A percentile compares a stretch with the other conserved stretches of the same genome.
Conservation (phyloP, 2,888 invertebrate genomes). For the Parasteatoda lunata region DNA sequence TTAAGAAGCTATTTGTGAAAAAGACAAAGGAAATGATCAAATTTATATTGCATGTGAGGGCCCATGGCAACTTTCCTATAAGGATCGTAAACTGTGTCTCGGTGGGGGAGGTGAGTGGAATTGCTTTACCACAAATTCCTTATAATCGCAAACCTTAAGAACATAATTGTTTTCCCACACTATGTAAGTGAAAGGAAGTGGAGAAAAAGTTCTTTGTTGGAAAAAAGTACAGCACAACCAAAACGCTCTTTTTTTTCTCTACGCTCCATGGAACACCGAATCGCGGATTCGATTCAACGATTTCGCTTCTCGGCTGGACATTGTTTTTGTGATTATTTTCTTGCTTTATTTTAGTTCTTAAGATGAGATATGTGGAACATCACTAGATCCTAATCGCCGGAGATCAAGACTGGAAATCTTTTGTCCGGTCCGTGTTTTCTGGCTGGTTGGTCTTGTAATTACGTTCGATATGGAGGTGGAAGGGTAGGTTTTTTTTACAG, state of each 20-base stretch:
- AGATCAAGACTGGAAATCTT: neutral
- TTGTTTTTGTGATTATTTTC: neutral
- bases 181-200: neutral
- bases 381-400: neutral
- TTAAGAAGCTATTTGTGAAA: too few species aligned
- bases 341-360: neutral
- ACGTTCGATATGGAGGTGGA: neutral
- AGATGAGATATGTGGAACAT: neutral
- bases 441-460: neutral
- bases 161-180: conserved; percentile 2
- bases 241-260: neutral
- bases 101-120: too few species aligned
- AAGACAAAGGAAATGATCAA: too few species aligned
- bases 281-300: neutral
- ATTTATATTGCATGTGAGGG: too few species aligned
- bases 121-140: neutral
- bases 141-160: neutral
- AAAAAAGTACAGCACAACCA: neutral
- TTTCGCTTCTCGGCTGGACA: neutral
- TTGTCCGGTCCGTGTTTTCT: conserved; percentile 1
- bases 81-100: too few species aligned
- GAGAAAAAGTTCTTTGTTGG: neutral
- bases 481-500: neutral
- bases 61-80: too few species aligned
- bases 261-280: neutral